Evolutionary conservation across 2,797 vertebrate species (phyloP), one percentile per base, ranked within the genome.

Genomic region (Acanthurus tractus): DNA sequence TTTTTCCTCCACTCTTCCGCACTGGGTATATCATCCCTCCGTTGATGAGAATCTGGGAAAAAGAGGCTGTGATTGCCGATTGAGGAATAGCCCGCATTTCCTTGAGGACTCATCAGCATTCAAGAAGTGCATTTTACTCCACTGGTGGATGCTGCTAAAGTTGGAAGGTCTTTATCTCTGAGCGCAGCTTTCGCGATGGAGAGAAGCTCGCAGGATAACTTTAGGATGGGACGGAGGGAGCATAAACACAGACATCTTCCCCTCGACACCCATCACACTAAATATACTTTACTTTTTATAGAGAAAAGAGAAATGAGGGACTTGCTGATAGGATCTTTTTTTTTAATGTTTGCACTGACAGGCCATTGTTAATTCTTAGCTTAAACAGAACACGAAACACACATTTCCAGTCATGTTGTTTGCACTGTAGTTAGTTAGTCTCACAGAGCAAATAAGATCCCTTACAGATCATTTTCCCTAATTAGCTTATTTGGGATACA

Each of bases 41-140:
- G 87, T 86, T 86, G 88, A 92, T 92, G 87, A 82, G 85, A 80
- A 92, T 91, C 91, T 88, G 76, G 50, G 63, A 86, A 86, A 34
- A 73, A 87, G 86, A 80, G 22, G 74, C 76, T n/a, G 57, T 57
- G 90, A 92, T 90, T 84, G 84, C 59, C 50, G 69, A 80, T 78
- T 91, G 90, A 92, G 82, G 79, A 84, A 89, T 89, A 63, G 82
- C 59, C 72, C 54, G 68, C 67, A 22, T 82, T 84, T 90, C 90
- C 85, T 87, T 65, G 48, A 85, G 74, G 86, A 77, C 83, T 86
- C 86, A 82, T 86, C 64, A 71, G 76, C 82, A 84, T 90, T 90
- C 88, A 81, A 55, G 85, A 86, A 45, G 29, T 4, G 59, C 50
- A 25, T 85, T 89, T 78, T 69, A 73, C 86, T 76, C 64, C 57